Base-by-base conservation (phyloP, 1,140 invertebrate genomes). In the Varroa destructor region DNA sequence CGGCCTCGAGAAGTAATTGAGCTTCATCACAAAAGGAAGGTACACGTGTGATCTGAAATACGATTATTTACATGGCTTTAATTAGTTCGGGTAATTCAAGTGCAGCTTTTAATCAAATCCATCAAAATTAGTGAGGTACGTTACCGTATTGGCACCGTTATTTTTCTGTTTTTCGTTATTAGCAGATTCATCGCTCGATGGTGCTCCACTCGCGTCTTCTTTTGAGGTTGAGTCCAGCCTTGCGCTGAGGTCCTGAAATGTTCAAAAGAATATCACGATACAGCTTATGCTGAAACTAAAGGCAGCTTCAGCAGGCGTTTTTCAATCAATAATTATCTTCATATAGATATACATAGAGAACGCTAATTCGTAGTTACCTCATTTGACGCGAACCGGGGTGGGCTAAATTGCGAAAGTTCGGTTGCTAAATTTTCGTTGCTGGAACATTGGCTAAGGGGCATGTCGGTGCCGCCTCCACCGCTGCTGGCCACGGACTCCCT, bases 391-490 rank as follows among this genome's bases (percentile, higher is more conserved):
- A 67, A 67, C 12, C 61, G 61, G 40, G 61, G 61, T 37, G 61
- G 61, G 5, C 40, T 43, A 37, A 67, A 46, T 37, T 67, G 61
- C 5, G 61, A 67, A 14, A 67, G 36, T 67, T 67, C 61, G 1
- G 61, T 67, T 1, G 61, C 61, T 40, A 67, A 8, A 8, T 67
- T 67, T 46, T 67, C 61, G 61, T 67, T 67, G 61, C 61, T 67
- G 14, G 61, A 67, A 8, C 61, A 67, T 40, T 67, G 61, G 61
- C 61, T 67, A 12, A 67, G 36, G 1, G 61, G 61, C 61, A 67
- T 67, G 8, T 67, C 61, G 40, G 40, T 46, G 46, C 61, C 40
- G 14, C 46, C 61, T 43, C 46, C 61, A 46, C 46, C 37, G 40
- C 46, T 67, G 61, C 61, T 67, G 3, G 14, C 61, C 3, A 2